Evolutionary conservation across 1,140 invertebrate genomes (phyloP).

Genomic region (Dryas iulia): DNA sequence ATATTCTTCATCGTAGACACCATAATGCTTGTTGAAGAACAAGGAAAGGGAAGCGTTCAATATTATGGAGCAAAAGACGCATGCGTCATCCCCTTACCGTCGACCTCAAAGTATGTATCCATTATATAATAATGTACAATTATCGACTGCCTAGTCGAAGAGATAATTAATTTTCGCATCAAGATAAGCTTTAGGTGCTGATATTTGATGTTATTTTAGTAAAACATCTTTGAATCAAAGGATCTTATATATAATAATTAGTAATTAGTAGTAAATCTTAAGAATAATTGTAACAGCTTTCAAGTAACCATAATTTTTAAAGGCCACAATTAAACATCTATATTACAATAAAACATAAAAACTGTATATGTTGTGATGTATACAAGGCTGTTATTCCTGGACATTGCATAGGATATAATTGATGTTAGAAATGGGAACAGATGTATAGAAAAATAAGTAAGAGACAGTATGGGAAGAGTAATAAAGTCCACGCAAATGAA

Average conservation of each 20-base stretch:
- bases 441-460: too few species aligned
- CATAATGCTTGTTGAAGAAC: conserved; percentile 6
- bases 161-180: neutral
- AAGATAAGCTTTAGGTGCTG: neutral
- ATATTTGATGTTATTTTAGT: too few species aligned
- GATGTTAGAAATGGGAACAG: too few species aligned
- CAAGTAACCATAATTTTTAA: too few species aligned
- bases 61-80: conserved; percentile 29
- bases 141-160: neutral
- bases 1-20: neutral
- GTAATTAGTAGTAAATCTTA: too few species aligned
- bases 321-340: too few species aligned
- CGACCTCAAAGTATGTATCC: conserved; percentile 16
- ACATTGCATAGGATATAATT: too few species aligned
- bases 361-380: too few species aligned
- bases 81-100: conserved; percentile 29
- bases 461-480: too few species aligned
- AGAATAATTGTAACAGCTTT: too few species aligned
- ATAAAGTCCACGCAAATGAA: neutral
- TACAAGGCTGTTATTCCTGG: too few species aligned
- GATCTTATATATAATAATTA: neutral
- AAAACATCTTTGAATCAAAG: neutral
- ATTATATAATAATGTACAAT: neutral
- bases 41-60: conserved; percentile 31
- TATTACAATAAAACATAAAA: too few species aligned